Conservation (phyloP, 2,797 vertebrate species). For the Periophthalmus magnuspinnatus region DNA sequence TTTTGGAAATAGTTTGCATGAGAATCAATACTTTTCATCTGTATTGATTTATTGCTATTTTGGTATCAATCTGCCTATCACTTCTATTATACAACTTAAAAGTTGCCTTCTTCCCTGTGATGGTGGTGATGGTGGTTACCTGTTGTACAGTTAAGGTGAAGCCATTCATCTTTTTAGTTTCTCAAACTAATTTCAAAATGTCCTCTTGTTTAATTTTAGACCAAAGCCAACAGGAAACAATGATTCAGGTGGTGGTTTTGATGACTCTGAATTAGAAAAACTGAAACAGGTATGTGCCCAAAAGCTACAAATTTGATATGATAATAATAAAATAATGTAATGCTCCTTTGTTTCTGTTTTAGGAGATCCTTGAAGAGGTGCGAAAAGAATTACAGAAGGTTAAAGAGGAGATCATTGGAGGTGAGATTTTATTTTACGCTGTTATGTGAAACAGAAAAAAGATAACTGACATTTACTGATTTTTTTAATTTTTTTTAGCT, state of each 20-base stretch:
- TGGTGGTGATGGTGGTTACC: conserved; percentile 23
- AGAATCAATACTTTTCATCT: too few relatives aligned
- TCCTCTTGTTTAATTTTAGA: conserved; percentile 51
- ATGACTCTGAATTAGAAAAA: conserved; percentile 86
- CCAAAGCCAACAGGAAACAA: conserved; percentile 66
- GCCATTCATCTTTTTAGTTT: conserved; percentile 17
- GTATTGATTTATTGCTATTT: too few relatives aligned
- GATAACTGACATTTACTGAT: conserved; percentile 2
- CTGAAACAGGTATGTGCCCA: conserved; percentile 84
- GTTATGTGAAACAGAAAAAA: not conserved
- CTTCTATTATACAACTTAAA: conserved; percentile 6
- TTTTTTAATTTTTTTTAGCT: conserved; percentile 66
- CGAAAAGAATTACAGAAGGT: conserved; percentile 91
- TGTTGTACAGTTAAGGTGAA: conserved; percentile 10
- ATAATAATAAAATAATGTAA: not conserved
- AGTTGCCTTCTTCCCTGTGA: conserved; percentile 12
- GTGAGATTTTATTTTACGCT: conserved; percentile 57
- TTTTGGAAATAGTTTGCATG: too few relatives aligned
- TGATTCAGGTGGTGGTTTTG: conserved; percentile 68
- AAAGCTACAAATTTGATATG: not conserved
- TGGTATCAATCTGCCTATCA: conserved; percentile 1
- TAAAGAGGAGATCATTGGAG: conserved; percentile 93
- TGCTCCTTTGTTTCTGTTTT: conserved; percentile 16
- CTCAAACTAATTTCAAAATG: not conserved
- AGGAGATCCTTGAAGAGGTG: conserved; percentile 92